phyloP scores from a whole-genome alignment of 2,113 vertebrate genomes.

The Epinephelus cyanopodus region DNA sequence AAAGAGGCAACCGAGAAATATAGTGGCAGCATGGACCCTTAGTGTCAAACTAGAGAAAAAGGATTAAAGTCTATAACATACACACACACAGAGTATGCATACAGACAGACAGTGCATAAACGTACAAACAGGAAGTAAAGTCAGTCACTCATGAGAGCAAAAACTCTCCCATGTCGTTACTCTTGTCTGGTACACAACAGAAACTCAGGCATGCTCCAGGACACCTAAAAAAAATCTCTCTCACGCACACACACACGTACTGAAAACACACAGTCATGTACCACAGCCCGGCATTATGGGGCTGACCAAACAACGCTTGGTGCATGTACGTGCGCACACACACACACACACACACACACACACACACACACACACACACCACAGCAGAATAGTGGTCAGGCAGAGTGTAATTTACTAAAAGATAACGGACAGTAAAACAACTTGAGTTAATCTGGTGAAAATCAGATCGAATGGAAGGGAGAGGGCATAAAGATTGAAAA shows the following conservation, averaged over 20 bases:
- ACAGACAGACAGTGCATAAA: constrained; percentile 84
- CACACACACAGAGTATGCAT: constrained; percentile 65
- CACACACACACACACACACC: constrained; percentile 34
- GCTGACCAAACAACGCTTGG: constrained; percentile 47
- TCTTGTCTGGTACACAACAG: constrained; percentile 72
- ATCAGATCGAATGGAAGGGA: constrained; percentile 4
- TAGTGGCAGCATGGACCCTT: constrained; percentile 79
- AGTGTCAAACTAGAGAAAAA: constrained; percentile 76
- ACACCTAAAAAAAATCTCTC: constrained; percentile 55
- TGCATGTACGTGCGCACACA: constrained; percentile 18
- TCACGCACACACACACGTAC: constrained; percentile 57
- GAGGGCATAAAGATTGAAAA: constrained; percentile 10
- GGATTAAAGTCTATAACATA: constrained; percentile 65
- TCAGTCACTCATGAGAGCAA: constrained; percentile 84
- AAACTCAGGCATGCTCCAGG: constrained; percentile 71
- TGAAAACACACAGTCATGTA: constrained; percentile 37
- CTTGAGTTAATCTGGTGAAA: constrained; percentile 5
- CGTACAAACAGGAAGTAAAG: constrained; percentile 78
- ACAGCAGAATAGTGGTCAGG: constrained; percentile 37
- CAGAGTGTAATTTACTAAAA: constrained; percentile 33
- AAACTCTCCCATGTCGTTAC: constrained; percentile 51
- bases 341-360: too few species aligned
- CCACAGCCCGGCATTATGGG: constrained; percentile 47
- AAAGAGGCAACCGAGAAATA: constrained; percentile 58
- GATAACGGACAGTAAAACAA: constrained; percentile 15